These are phyloP conservation scores for Moxostoma hubbsi DNA, from an alignment of 2,797 vertebrate species.

Conservation along the genomic window DNA sequence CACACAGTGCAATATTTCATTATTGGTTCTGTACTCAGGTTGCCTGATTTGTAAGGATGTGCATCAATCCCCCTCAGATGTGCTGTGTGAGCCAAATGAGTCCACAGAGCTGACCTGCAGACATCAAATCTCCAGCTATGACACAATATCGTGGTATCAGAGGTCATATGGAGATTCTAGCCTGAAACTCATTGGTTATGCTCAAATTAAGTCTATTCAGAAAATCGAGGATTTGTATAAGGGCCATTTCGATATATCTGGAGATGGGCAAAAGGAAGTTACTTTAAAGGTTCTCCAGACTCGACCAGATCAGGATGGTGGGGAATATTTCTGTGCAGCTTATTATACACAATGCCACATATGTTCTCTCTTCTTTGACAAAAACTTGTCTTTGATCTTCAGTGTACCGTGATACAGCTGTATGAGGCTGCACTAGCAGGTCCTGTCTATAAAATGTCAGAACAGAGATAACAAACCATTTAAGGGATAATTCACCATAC, in stretches of 20 bases:
- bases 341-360: slow-evolving; percentile 49
- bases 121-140: slow-evolving; percentile 49
- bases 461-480: too few relatives aligned
- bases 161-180: slow-evolving; percentile 32
- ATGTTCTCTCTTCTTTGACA: slow-evolving; percentile 20
- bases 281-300: slow-evolving; percentile 31
- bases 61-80: slow-evolving; percentile 57
- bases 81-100: slow-evolving; percentile 36
- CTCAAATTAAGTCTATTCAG: not conserved
- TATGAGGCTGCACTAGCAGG: too few relatives aligned
- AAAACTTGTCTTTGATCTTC: slow-evolving; percentile 22
- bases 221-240: slow-evolving; percentile 22
- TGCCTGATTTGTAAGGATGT: slow-evolving; percentile 52
- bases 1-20: not conserved
- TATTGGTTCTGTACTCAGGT: slow-evolving; percentile 40
- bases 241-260: slow-evolving; percentile 34
- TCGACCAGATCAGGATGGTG: slow-evolving; percentile 42
- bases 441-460: too few relatives aligned
- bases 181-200: slow-evolving; percentile 46
- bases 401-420: slow-evolving; percentile 11
- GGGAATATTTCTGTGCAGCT: slow-evolving; percentile 59
- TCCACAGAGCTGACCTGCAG: slow-evolving; percentile 54
- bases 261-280: slow-evolving; percentile 28
- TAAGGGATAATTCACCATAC: too few relatives aligned
- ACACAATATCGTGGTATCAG: slow-evolving; percentile 45